These are phyloP conservation scores for Vanacampus margaritifer DNA, from an alignment of 2,113 vertebrate species.

Conservation along the genomic window DNA sequence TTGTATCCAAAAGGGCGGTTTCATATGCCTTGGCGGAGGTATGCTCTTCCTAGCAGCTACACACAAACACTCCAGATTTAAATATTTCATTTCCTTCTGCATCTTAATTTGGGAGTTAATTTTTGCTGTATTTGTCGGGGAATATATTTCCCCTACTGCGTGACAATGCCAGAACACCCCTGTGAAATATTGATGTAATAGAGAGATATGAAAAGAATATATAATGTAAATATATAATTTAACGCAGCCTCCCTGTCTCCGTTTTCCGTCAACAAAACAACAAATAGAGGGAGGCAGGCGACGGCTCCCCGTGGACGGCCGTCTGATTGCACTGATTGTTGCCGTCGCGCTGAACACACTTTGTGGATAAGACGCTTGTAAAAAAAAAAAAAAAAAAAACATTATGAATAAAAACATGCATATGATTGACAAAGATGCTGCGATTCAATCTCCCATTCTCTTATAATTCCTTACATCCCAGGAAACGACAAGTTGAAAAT, in stretches of 20 bases:
- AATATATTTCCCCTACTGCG: background rate
- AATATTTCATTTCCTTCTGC: background rate
- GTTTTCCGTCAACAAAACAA: slow-evolving; percentile 44
- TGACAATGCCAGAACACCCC: background rate
- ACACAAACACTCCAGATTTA: background rate
- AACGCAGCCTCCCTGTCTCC: slow-evolving; percentile 3
- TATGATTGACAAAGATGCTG: slow-evolving; percentile 53
- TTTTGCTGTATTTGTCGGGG: background rate
- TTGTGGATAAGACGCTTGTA: slow-evolving; percentile 31
- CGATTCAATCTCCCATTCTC: slow-evolving; percentile 30
- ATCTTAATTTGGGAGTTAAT: background rate
- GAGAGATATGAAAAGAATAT: slow-evolving; percentile 6
- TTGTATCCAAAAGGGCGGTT: background rate
- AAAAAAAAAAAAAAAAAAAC: background rate
- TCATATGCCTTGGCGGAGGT: background rate
- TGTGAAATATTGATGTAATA: slow-evolving; percentile 18
- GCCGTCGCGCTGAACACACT: slow-evolving; percentile 28
- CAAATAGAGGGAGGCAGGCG: slow-evolving; percentile 26
- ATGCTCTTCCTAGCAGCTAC: background rate
- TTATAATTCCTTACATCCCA: slow-evolving; percentile 26
- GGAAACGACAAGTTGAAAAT: background rate
- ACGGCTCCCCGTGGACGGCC: slow-evolving; percentile 38
- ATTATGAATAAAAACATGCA: slow-evolving; percentile 22
- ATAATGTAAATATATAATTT: slow-evolving; percentile 29
- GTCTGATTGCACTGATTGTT: slow-evolving; percentile 40